Percentiles rank a stretch among this genome's conserved stretches.
Conservation (phyloP, 2,888 invertebrate genomes). For the Spisula subtruncata region DNA sequence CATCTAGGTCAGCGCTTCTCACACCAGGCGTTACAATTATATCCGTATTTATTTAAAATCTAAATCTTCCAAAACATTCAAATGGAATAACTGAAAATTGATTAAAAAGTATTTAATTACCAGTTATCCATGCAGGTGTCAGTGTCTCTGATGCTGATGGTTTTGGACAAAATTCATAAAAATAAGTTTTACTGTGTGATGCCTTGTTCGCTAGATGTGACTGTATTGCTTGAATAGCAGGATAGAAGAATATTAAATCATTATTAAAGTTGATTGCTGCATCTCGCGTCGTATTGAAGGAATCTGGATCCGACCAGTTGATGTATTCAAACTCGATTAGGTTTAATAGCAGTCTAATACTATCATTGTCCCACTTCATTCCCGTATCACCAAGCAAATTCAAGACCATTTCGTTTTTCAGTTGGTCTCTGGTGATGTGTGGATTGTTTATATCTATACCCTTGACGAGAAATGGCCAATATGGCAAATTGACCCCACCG, state of each 20-base stretch:
- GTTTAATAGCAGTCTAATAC: neutral
- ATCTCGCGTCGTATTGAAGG: slow-evolving; percentile 82
- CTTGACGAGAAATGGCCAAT: slow-evolving; percentile 1
- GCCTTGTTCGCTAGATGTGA: neutral
- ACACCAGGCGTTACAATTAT: too few relatives aligned
- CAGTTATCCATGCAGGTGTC: neutral
- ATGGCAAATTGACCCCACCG: slow-evolving; percentile 28
- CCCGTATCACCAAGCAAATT: slow-evolving; percentile 2
- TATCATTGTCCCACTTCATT: neutral
- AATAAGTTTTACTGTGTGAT: neutral
- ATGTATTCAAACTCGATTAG: slow-evolving; percentile 45
- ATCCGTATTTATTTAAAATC: too few relatives aligned
- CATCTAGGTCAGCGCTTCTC: too few relatives aligned
- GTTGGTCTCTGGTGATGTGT: slow-evolving; percentile 31
- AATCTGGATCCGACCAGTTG: slow-evolving; percentile 81
- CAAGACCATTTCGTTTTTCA: slow-evolving; percentile 25
- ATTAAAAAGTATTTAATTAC: neutral
- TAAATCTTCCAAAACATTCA: too few relatives aligned
- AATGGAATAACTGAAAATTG: neutral
- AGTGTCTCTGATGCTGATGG: neutral
- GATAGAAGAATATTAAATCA: neutral
- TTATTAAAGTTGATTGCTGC: neutral
- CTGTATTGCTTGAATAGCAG: neutral
- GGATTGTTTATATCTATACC: neutral
- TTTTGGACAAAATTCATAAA: neutral